These are phyloP conservation scores for Andrena bicolor DNA, from an alignment of 2,888 invertebrate species.

Conservation along the genomic window DNA sequence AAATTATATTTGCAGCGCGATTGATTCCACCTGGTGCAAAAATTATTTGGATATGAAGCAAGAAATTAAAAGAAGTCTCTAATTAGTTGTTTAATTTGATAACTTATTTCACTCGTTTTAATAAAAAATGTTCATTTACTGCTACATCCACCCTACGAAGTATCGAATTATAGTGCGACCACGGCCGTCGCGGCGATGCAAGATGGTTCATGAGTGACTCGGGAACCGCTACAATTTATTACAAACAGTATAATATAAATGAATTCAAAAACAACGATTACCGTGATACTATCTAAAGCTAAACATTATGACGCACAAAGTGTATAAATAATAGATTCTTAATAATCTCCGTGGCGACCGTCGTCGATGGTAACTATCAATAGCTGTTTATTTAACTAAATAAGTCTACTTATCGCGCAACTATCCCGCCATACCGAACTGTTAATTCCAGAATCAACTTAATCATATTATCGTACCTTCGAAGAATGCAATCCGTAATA, in stretches of 20 bases:
- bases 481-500: constrained; percentile 36
- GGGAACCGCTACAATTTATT: background rate
- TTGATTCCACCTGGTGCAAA: no score
- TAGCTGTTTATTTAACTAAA: constrained; percentile 36
- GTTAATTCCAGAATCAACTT: background rate
- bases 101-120: no score
- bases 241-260: background rate
- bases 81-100: no score
- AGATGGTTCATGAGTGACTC: background rate
- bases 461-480: constrained; percentile 46
- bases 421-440: background rate
- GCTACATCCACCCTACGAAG: background rate
- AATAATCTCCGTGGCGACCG: constrained; percentile 20
- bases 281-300: background rate
- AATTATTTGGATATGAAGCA: no score
- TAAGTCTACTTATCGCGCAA: constrained; percentile 35
- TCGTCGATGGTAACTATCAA: constrained; percentile 15
- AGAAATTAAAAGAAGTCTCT: no score
- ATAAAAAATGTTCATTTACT: background rate
- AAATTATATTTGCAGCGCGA: no score
- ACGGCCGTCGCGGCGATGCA: background rate
- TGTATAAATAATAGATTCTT: background rate
- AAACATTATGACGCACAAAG: background rate
- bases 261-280: background rate
- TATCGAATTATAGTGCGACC: background rate